Conservation (phyloP, 1,140 invertebrate genomes). For the Pogonomyrmex barbatus region DNA sequence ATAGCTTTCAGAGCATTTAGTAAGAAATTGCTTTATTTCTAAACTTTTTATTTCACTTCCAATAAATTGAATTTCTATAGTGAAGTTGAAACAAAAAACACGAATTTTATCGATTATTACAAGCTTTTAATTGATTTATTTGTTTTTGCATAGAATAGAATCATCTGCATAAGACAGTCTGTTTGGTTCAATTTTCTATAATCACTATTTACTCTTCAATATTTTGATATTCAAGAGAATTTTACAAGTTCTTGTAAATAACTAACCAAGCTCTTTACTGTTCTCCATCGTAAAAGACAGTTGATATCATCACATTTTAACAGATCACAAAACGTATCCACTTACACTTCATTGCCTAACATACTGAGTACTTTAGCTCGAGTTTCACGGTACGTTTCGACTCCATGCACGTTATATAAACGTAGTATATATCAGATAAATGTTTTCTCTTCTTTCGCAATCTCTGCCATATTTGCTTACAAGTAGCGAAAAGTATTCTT, state of each 20-base stretch:
- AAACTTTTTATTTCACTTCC: background rate
- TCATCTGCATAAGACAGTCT: background rate
- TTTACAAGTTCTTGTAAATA: conserved; percentile 39
- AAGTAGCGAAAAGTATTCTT: conserved; percentile 71
- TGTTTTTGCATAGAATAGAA: background rate
- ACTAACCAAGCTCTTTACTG: conserved; percentile 54
- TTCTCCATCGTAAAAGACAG: conserved; percentile 28
- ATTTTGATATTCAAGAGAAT: background rate
- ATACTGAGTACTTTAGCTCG: conserved; percentile 72
- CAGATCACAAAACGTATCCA: conserved; percentile 76
- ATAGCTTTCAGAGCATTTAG: background rate
- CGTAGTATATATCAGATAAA: conserved; percentile 76
- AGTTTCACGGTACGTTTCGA: conserved; percentile 73
- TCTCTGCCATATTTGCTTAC: conserved; percentile 62
- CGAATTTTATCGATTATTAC: background rate
- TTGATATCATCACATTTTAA: conserved; percentile 74
- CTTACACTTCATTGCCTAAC: conserved; percentile 76
- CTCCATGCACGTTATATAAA: conserved; percentile 69
- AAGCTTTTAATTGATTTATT: background rate
- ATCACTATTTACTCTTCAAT: background rate
- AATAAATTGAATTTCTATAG: background rate
- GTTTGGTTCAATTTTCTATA: background rate
- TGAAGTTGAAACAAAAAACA: background rate
- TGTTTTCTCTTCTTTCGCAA: conserved; percentile 64
- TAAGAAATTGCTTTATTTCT: background rate